A percentile compares a stretch with the other conserved stretches of the same genome.
phyloP scores from a whole-genome alignment of 2,797 vertebrate species.

The Rhodeus uyekii region DNA sequence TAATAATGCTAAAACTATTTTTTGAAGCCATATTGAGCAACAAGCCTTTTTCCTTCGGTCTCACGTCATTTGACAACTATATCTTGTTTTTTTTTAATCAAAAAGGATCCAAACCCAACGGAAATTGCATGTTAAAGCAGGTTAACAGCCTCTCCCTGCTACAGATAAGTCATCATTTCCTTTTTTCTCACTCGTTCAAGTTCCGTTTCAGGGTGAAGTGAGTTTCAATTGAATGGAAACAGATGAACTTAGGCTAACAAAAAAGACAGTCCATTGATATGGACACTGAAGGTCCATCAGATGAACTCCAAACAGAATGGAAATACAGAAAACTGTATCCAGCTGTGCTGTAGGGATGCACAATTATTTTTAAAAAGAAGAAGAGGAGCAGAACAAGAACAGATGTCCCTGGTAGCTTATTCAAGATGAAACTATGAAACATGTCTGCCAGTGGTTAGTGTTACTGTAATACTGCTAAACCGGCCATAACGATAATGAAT shows the following conservation, averaged over 20 bases:
- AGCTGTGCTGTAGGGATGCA: neutral
- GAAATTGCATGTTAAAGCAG: conserved; percentile 49
- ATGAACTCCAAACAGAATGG: conserved; percentile 14
- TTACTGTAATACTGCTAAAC: conserved; percentile 28
- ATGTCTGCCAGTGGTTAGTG: conserved; percentile 14
- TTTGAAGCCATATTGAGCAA: neutral
- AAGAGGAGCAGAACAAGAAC: neutral
- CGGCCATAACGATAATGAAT: conserved; percentile 25
- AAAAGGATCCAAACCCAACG: conserved; percentile 33
- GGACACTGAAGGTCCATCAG: conserved; percentile 15
- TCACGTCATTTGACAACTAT: neutral
- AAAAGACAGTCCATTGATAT: conserved; percentile 18
- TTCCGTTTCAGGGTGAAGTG: conserved; percentile 55
- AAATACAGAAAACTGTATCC: conserved; percentile 9
- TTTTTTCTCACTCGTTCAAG: conserved; percentile 64
- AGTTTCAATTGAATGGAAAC: conserved; percentile 47
- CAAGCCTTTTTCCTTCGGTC: neutral
- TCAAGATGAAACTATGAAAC: conserved; percentile 10
- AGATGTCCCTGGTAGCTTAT: conserved; percentile 14
- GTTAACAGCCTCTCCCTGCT: conserved; percentile 44
- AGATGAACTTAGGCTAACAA: conserved; percentile 28
- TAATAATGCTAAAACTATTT: neutral
- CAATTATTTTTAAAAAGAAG: neutral
- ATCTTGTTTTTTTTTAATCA: conserved; percentile 32
- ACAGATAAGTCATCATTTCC: conserved; percentile 55